phyloP scores from a whole-genome alignment of 2,113 vertebrate genomes.

The Heterotilapia buettikoferi region DNA sequence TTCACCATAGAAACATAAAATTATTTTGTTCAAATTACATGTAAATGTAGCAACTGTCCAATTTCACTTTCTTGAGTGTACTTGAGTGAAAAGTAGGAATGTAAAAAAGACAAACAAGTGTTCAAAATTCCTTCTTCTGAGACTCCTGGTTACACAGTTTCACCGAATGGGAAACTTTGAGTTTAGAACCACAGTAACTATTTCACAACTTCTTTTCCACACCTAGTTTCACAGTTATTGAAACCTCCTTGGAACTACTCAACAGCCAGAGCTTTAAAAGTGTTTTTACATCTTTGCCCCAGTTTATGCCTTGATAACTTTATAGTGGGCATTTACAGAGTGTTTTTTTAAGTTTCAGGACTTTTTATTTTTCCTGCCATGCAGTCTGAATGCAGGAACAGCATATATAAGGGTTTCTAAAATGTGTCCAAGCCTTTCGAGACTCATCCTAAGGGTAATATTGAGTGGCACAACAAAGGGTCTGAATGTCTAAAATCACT shows the following conservation, averaged over 20 bases:
- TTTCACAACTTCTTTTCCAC: background rate
- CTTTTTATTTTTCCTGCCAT: background rate
- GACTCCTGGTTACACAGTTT: background rate
- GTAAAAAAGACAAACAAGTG: background rate
- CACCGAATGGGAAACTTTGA: background rate
- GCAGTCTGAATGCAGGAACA: background rate
- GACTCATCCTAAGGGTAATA: background rate
- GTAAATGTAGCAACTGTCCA: background rate
- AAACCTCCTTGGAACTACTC: background rate
- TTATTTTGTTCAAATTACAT: background rate
- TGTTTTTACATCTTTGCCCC: background rate
- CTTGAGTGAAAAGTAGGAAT: rapidly evolving
- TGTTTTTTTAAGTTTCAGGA: background rate
- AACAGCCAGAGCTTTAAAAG: background rate
- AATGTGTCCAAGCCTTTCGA: background rate
- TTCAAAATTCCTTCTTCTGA: background rate
- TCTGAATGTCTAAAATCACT: background rate
- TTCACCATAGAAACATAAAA: background rate
- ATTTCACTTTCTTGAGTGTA: background rate
- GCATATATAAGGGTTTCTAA: background rate
- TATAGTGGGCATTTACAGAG: background rate
- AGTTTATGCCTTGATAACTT: background rate
- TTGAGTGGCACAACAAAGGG: background rate
- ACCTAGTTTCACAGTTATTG: background rate
- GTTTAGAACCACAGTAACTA: background rate